Base-by-base conservation (phyloP, 2,113 vertebrate genomes). In the Agapornis roseicollis region DNA sequence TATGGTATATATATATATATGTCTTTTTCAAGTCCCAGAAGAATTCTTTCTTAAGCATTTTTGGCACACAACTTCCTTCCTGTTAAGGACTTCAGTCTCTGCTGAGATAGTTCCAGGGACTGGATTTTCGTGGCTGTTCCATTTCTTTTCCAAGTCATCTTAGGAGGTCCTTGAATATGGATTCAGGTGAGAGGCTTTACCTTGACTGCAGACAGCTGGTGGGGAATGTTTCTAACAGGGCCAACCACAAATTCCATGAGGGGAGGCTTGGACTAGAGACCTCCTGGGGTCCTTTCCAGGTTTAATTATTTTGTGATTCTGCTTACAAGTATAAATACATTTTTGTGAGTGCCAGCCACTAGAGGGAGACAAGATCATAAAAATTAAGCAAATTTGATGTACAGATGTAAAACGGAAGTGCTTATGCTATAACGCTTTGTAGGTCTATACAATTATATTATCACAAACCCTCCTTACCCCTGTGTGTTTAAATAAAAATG, bases 1-100 rank as follows among this genome's bases (percentile, higher is more conserved):
- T 80, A 22, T 27, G 13, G 13, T 63, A 9, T 0, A 0, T 42
- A 18, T 6, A n/a, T n/a, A n/a, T n/a, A n/a, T n/a, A n/a, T n/a
- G 5, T 39, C 7, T 56, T 46, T 74, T 66, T 42, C 13, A 66
- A 65, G 29, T 78, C 17, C 4, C 1, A 1, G 31, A 72, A 55
- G 58, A 41, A 56, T n/a, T 56, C 55, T 56, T 56, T 49, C 33
- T 33, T n/a, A 55, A 58, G 49, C 71, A 23, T 72, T 69, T 23
- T 79, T 92, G 61, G 42, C 47, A 37, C 17, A 37, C 24, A n/a
- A 2, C 33, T 58, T 58, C 20, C 33, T 58, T 58, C 20, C 20
- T 58, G 33, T n/a, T 58, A n/a, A 58, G 55, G 55, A n/a, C 55
- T 58, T 58, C 33, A n/a, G 55, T 58, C 33, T 14, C 33, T 58